Evolutionary conservation across 2,888 invertebrate species (phyloP), one percentile per base, ranked within the genome.

Genomic region (Sycophila texana): DNA sequence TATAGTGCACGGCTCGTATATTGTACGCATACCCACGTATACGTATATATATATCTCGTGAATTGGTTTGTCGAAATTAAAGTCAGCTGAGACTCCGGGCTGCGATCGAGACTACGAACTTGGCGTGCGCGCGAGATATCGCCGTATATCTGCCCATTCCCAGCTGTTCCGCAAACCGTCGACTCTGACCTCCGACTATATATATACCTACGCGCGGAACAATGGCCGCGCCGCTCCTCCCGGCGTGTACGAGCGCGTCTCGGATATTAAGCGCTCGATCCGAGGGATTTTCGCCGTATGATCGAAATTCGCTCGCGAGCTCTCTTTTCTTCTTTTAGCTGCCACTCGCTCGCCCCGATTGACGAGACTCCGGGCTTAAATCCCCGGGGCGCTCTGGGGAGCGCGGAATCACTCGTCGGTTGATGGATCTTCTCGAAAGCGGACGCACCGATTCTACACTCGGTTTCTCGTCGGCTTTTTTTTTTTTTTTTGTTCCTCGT

Each of bases 1-100:
- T 39, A 39, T 10, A n/a, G 20, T n/a, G 58, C 20, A 49, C 16
- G 47, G 49, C 39, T 14, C 47, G 58, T 39, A 30, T 20, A 58
- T 60, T 47, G 51, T 30, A 16, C 51, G 47, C 26, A 51, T 47
- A 58, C 51, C 7, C n/a, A 67, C 20, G 18, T 16, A 47, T 26
- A 67, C 20, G 18, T 16, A 47, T 26, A 47, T 51, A 53, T 13
- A 57, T 49, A 22, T 55, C 49, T 65, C 49, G 84, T 86, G 86
- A 88, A 89, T 89, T 87, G 87, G 87, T 88, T 88, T 87, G 87
- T 87, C 86, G 86, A 87, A 89, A 89, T 89, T 89, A 86, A 89
- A 89, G 89, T 89, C 89, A 89, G 89, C 87, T 87, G 89, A 90
- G 87, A 81, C 82, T 72, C 74, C 7, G 57, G 65, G 26, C 10